phyloP scores from a whole-genome alignment of 2,113 vertebrate species.

The Nothoprocta pentlandii region DNA sequence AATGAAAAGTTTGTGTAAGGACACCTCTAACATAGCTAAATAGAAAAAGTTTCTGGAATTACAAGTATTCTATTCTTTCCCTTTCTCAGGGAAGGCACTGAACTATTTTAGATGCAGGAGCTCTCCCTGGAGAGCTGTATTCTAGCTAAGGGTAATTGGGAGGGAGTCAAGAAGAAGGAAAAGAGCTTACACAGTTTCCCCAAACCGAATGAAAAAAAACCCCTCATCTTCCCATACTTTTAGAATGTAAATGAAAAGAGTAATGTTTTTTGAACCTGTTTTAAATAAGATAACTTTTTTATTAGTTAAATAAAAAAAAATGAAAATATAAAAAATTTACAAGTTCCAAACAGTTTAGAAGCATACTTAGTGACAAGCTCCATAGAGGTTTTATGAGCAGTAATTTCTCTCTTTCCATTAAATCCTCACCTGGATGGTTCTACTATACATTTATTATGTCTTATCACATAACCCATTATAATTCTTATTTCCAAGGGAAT shows the following conservation, averaged over 20 bases:
- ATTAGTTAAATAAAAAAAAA: background rate
- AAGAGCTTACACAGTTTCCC: background rate
- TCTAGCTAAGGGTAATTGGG: background rate
- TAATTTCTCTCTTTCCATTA: background rate
- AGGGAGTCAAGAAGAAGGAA: background rate
- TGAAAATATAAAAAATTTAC: background rate
- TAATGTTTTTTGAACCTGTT: background rate
- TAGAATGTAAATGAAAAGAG: background rate
- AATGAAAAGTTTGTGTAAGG: background rate
- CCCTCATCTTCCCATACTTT: background rate
- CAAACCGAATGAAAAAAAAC: background rate
- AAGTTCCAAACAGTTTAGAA: background rate
- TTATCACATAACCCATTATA: background rate
- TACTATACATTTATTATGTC: background rate
- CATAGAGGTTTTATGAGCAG: background rate
- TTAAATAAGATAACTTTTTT: background rate
- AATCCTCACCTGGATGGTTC: background rate
- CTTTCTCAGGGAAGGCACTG: background rate
- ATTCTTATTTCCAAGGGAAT: background rate
- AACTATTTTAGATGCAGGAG: slow-evolving; percentile 19
- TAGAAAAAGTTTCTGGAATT: background rate
- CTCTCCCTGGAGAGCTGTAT: background rate
- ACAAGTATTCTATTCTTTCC: background rate
- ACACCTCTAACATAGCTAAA: background rate
- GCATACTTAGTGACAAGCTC: background rate